A percentile compares a stretch with the other conserved stretches of the same genome.
Evolutionary conservation across 2,113 vertebrate genomes (phyloP).

Genomic region (Emydocephalus ijimae): DNA sequence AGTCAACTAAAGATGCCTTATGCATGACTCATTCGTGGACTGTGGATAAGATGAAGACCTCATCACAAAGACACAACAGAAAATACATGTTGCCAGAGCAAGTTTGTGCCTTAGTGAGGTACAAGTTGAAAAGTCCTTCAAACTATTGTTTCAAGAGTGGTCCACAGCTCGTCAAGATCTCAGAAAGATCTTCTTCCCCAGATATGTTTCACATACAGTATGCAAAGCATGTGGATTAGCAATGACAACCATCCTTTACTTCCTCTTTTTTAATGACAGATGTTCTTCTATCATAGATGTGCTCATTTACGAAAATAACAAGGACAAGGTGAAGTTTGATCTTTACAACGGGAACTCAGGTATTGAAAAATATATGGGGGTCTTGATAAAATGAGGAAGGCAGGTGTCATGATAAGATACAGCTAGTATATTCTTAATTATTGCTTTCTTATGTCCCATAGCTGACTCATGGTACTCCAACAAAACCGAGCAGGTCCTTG

Average conservation of each 20-base stretch:
- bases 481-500: neutral
- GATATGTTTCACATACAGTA: neutral
- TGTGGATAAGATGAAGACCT: neutral
- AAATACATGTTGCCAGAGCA: neutral
- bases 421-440: neutral
- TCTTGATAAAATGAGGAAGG: neutral
- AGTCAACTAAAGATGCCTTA: neutral
- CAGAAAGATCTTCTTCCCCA: neutral
- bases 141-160: neutral
- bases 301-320: slow-evolving; percentile 8
- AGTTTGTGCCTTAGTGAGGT: neutral
- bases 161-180: neutral
- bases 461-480: neutral
- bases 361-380: neutral
- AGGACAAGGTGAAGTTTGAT: neutral
- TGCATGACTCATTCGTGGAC: neutral
- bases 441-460: neutral
- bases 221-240: neutral
- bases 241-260: neutral
- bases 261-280: neutral
- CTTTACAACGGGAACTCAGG: neutral
- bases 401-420: neutral
- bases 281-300: neutral
- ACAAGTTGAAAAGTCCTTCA: neutral
- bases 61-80: neutral